Base-by-base conservation (phyloP, 2,888 invertebrate species). In the Marasmarcha lunaedactyla region DNA sequence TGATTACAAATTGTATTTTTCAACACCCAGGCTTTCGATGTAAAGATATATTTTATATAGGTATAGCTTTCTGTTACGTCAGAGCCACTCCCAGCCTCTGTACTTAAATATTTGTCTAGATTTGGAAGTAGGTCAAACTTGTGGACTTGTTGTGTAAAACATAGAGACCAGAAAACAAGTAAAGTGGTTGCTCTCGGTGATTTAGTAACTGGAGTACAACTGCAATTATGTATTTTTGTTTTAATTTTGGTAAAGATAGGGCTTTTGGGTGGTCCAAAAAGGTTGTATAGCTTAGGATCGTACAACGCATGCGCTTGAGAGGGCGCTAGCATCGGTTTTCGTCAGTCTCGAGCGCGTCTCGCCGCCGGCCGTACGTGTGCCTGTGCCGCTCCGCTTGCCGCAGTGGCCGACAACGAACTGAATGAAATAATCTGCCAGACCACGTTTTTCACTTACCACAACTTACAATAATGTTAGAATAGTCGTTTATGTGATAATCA, bases 401-500 rank as follows among this genome's bases (percentile, higher is more conserved):
- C 63, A 56, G 55, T 59, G 57, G 49, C 61, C 61, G 59, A 57
- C 51, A 55, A 54, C 63, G 57, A 58, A 60, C 64, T 64, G 51
- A 60, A 65, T 67, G 59, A 68, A 71, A 70, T 63, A 47, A 50
- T 48, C 43, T 45, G 46, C 50, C 49, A 47, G 66, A 67, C 59
- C 62, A 70, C 71, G 67, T 64, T 57, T 58, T 7, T 20, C 7
- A 20, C 20, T 20, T 20, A 20, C 20, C 7, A 5, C 7, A 20
- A 53, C 58, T 48, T 47, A 56, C 51, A 54, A 53, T 52, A 49
- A 52, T 50, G 47, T 51, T 50, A 49, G 49, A 63, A 53, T 66
- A 61, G 59, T 57, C 63, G 73, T 77, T 76, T 74, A 62, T 63
- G 78, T 79, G 78, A 76, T 71, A 62, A 58, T 51, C 45, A 46